Percentiles rank a stretch among this genome's conserved stretches.
Conservation (phyloP, 2,113 vertebrate species). For the Urocitellus parryii region DNA sequence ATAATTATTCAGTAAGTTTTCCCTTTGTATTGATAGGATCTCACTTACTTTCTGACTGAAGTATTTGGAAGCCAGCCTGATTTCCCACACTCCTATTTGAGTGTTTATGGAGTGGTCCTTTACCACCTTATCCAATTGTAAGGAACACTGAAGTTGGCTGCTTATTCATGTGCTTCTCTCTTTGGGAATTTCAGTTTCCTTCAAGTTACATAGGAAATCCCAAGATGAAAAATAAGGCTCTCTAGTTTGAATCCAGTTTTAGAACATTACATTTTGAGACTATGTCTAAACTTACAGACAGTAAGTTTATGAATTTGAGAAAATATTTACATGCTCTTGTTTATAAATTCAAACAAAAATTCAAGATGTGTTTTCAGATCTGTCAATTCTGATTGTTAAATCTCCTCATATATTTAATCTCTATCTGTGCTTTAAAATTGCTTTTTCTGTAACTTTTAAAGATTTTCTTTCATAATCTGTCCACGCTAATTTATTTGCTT, state of each 20-base stretch:
- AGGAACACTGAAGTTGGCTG: not conserved
- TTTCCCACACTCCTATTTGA: not conserved
- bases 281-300: not conserved
- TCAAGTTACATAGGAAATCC: not conserved
- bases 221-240: not conserved
- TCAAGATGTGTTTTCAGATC: not conserved
- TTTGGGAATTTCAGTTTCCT: not conserved
- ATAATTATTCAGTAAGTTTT: not conserved
- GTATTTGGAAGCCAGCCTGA: not conserved
- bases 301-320: not conserved
- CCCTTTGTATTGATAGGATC: not conserved
- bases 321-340: slow-evolving; percentile 20
- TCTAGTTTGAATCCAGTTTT: not conserved
- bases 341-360: not conserved
- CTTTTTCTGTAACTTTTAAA: slow-evolving; percentile 1
- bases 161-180: not conserved
- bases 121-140: not conserved
- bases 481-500: not conserved
- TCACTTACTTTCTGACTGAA: not conserved
- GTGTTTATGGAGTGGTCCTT: not conserved
- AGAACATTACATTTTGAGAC: not conserved
- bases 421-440: not conserved
- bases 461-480: not conserved
- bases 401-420: not conserved
- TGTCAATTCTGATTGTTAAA: not conserved